Conservation (phyloP, 2,888 invertebrate genomes). For the Clunio marinus region DNA sequence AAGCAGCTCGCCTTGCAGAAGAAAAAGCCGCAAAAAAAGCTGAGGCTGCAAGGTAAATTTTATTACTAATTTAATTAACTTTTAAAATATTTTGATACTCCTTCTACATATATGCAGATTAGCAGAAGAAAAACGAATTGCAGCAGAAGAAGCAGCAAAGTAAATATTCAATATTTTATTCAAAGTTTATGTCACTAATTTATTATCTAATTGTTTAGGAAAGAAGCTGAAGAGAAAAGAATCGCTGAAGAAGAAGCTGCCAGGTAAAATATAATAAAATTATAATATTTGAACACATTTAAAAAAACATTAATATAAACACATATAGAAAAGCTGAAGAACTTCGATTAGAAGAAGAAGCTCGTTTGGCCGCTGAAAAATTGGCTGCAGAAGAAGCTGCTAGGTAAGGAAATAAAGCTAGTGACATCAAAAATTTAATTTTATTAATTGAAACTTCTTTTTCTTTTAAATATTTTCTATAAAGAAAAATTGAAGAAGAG, state of each 20-base stretch:
- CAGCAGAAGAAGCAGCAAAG: constrained; percentile 40
- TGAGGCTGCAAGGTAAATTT: no score
- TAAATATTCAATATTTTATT: constrained; percentile 42
- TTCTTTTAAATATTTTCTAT: constrained; percentile 1
- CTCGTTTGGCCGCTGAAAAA: constrained; percentile 48
- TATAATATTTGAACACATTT: no score
- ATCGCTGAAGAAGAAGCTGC: constrained; percentile 10
- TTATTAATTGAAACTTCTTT: background rate
- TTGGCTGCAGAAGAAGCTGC: constrained; percentile 32
- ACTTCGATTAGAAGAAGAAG: constrained; percentile 54
- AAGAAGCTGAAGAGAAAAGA: constrained; percentile 36
- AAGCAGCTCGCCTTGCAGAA: constrained; percentile 42
- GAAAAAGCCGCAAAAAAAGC: constrained; percentile 44
- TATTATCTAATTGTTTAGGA: background rate
- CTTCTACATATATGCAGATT: no score
- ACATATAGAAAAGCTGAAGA: constrained; percentile 38
- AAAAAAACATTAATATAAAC: no score
- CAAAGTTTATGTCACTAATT: background rate
- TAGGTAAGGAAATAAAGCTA: constrained; percentile 7
- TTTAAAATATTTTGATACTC: no score
- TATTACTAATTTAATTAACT: no score
- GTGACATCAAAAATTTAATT: background rate
- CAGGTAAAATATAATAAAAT: constrained; percentile 1
- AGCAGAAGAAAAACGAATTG: constrained; percentile 39
- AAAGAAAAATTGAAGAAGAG: constrained; percentile 43